Base-by-base conservation (phyloP, 1,140 invertebrate species). In the Brachionus sp. region DNA sequence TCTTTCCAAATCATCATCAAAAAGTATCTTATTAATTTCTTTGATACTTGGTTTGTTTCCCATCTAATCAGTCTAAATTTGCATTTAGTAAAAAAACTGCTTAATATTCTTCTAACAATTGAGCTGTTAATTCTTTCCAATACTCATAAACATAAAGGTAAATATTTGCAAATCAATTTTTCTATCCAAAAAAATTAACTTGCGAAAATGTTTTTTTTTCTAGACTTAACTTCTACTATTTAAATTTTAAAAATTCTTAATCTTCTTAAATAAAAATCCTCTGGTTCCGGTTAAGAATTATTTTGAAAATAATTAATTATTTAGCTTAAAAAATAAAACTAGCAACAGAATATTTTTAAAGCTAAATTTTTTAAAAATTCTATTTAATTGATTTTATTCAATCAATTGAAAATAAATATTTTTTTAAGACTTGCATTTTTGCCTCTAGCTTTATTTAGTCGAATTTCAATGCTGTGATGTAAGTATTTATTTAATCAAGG, bases 1-100 rank as follows among this genome's bases (percentile, higher is more conserved):
- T 0, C 84, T 84, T 0, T 84, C 44, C 44, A 25, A 23, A 13
- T 75, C 70, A 75, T 75, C 70, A 12, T 75, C 70, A 29, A 75
- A 75, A 29, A 46, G 19, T 29, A 75, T 75, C 23, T 75, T 75
- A 75, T 75, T 75, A 25, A 25, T 23, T 46, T 44, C 39, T 44
- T 75, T 75, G 23, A 9, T 75, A 46, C 70, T 75, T 46, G 42
- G 44, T 25, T 44, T 75, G 25, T 75, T 75, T 75, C 70, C 70
- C 70, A 75, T 75, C 44, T 46, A 4, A 13, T 25, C 2, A 12
- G 44, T 35, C 25, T 35, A 23, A 46, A 13, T 29, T 75, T 3
- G 44, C 16, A 25, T 29, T 3, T 19, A 46, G 2, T 19, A 50
- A 75, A 44, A 75, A 46, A 19, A 75, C 0, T 35, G 13, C 25